Percentiles rank a stretch among this genome's conserved stretches.
Evolutionary conservation across 1,140 invertebrate genomes (phyloP).

Genomic region (Lepidotrigona ventralis): DNA sequence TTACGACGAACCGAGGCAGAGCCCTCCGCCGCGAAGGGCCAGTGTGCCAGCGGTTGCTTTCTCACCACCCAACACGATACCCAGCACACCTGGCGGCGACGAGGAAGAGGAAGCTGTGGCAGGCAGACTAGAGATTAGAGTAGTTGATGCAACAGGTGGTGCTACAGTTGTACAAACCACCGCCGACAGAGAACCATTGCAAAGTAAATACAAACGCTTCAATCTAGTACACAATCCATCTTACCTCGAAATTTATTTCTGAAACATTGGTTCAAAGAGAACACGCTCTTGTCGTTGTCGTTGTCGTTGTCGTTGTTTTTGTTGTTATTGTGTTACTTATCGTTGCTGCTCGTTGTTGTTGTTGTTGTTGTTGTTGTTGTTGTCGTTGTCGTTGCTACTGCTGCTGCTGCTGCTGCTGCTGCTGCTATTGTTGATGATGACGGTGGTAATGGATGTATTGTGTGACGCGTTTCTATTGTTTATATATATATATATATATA

Average conservation of each 20-base stretch:
- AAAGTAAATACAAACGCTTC: conserved; percentile 68
- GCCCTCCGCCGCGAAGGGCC: conserved; percentile 62
- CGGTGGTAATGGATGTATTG: background rate
- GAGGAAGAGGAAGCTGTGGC: conserved; percentile 84
- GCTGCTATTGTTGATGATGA: background rate
- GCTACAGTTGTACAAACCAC: conserved; percentile 79
- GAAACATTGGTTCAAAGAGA: background rate
- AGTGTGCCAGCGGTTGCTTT: conserved; percentile 74
- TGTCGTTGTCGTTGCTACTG: accelerated
- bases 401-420: background rate
- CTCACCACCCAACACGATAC: conserved; percentile 52
- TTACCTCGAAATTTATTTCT: no score
- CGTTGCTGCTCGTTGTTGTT: no score
- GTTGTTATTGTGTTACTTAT: no score
- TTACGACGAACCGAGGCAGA: conserved; percentile 68
- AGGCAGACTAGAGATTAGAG: conserved; percentile 89
- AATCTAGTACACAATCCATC: background rate
- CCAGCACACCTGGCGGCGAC: conserved; percentile 68
- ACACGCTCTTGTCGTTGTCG: no score
- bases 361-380: no score
- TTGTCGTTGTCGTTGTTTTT: background rate
- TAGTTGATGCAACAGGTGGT: conserved; percentile 82
- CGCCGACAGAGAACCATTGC: conserved; percentile 76
- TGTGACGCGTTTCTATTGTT: background rate
- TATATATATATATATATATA: no score